These are phyloP conservation scores for Ooceraea biroi DNA, from an alignment of 1,140 invertebrate genomes.

Conservation along the genomic window DNA sequence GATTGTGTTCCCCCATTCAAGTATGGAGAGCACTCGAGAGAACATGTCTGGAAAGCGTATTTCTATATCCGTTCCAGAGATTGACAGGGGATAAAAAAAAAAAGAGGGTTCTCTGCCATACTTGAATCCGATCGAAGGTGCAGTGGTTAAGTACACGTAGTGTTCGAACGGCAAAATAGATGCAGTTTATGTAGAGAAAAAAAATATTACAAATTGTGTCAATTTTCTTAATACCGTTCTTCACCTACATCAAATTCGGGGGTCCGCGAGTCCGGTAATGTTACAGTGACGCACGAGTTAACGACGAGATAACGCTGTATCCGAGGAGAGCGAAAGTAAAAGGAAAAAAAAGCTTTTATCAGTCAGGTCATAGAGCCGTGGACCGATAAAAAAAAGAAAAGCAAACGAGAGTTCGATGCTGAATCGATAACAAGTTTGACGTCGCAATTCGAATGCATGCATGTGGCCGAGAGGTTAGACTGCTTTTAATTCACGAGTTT, in stretches of 20 bases:
- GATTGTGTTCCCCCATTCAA: constrained; percentile 84
- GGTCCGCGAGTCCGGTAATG: constrained; percentile 25
- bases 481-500: constrained; percentile 43
- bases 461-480: constrained; percentile 25
- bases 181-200: constrained; percentile 83
- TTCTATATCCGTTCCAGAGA: constrained; percentile 69
- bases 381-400: neutral
- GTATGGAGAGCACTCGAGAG: constrained; percentile 71
- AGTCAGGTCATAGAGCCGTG: neutral
- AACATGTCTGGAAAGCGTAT: constrained; percentile 61
- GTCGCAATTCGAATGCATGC: constrained; percentile 39
- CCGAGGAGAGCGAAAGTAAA: constrained; percentile 44
- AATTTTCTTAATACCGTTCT: constrained; percentile 79
- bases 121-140: constrained; percentile 81
- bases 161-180: constrained; percentile 84
- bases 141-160: constrained; percentile 84
- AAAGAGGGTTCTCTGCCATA: constrained; percentile 64
- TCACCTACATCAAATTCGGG: constrained; percentile 76
- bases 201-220: constrained; percentile 78
- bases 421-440: constrained; percentile 13
- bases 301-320: constrained; percentile 43
- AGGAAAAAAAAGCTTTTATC: constrained; percentile 4
- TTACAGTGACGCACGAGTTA: constrained; percentile 62
- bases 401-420: neutral
- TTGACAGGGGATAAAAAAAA: constrained; percentile 45